Conservation (phyloP, 1,140 invertebrate genomes). For the Megalonaias nervosa region DNA sequence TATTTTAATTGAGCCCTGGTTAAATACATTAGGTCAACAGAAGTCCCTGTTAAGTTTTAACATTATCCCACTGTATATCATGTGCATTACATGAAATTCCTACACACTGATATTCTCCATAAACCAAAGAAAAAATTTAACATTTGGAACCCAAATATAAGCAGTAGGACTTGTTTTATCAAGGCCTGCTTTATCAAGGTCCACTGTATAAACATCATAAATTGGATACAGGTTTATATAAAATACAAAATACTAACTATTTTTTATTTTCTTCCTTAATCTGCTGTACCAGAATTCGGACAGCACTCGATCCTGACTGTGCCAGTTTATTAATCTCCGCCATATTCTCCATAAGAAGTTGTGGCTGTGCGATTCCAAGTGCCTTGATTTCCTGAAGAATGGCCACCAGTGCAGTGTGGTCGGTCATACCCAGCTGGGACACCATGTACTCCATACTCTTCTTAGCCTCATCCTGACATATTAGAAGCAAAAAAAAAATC, state of each 20-base stretch:
- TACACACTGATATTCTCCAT: no score
- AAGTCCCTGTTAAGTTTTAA: no score
- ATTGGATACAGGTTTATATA: neutral
- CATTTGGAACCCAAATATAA: no score
- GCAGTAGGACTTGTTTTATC: neutral
- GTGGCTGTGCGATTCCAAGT: constrained; percentile 83
- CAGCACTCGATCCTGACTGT: constrained; percentile 68
- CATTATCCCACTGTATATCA: no score
- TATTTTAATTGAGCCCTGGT: no score
- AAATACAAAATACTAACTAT: constrained; percentile 47
- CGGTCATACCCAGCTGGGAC: constrained; percentile 77
- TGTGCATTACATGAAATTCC: no score
- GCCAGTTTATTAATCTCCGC: constrained; percentile 78
- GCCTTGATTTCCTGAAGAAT: constrained; percentile 84
- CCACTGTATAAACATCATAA: no score
- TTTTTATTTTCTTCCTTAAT: constrained; percentile 69
- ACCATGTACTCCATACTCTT: constrained; percentile 86
- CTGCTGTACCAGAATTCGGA: constrained; percentile 72
- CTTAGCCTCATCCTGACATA: constrained; percentile 75
- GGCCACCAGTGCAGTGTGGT: constrained; percentile 79
- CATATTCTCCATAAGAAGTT: constrained; percentile 83
- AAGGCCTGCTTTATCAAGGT: neutral
- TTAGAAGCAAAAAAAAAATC: neutral
- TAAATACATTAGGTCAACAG: no score
- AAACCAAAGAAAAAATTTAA: no score